Conservation (phyloP, 2,888 invertebrate species). For the Patella pellucida region DNA sequence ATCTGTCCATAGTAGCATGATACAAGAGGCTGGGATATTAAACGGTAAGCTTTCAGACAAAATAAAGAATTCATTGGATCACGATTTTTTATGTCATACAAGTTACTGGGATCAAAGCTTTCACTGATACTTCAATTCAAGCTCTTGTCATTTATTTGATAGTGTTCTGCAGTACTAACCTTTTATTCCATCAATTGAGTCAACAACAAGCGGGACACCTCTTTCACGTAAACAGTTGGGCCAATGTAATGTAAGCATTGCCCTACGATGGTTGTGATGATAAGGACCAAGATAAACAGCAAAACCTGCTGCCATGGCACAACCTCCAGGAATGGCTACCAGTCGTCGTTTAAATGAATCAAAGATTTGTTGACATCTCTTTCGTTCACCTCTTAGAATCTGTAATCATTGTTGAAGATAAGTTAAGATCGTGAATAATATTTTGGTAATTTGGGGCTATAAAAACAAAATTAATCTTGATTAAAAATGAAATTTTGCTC, state of each 20-base stretch:
- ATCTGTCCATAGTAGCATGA: no score
- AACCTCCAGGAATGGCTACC: slow-evolving; percentile 63
- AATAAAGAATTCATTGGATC: no score
- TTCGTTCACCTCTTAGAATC: slow-evolving; percentile 58
- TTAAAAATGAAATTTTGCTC: no score
- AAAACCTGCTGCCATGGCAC: slow-evolving; percentile 68
- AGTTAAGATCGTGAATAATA: no score
- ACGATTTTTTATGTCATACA: no score
- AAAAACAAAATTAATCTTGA: no score
- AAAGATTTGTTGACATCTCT: slow-evolving; percentile 66
- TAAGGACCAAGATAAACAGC: slow-evolving; percentile 69
- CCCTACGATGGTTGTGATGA: slow-evolving; percentile 67
- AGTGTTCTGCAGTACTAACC: slow-evolving; percentile 42
- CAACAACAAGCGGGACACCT: slow-evolving; percentile 68
- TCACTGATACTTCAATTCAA: background rate
- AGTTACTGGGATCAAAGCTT: background rate
- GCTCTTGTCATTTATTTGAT: background rate
- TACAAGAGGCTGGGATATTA: no score
- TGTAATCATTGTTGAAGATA: slow-evolving; percentile 22
- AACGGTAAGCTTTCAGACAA: no score
- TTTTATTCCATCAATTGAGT: slow-evolving; percentile 65
- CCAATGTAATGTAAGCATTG: slow-evolving; percentile 70
- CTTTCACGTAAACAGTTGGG: slow-evolving; percentile 69
- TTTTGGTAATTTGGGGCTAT: no score
- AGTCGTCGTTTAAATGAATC: slow-evolving; percentile 59